A percentile compares a stretch with the other conserved stretches of the same genome.
Conservation (phyloP, 2,888 invertebrate species). For the Aphidoletes aphidimyza region DNA sequence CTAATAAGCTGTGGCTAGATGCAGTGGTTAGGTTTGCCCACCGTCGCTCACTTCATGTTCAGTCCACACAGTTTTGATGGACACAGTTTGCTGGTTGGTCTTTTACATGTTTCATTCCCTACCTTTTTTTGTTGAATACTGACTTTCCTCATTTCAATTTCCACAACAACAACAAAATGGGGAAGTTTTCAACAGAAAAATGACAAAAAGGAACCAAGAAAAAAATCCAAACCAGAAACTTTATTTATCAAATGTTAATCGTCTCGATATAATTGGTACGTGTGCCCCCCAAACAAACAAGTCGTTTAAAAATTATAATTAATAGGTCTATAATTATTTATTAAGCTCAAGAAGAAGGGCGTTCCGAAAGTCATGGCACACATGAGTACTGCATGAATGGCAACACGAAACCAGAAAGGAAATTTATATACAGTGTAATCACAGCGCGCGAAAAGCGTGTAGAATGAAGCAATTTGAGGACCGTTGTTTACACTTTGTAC, state of each 20-base stretch:
- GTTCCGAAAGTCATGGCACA: too few species aligned
- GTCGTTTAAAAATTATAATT: conserved; percentile 17
- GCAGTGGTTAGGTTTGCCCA: conserved; percentile 36
- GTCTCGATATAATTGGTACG: background rate
- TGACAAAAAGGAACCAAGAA: background rate
- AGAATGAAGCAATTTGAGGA: conserved; percentile 6
- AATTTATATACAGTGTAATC: too few species aligned
- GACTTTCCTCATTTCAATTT: too few species aligned
- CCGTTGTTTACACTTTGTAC: conserved; percentile 19
- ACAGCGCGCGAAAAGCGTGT: background rate
- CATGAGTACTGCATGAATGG: too few species aligned
- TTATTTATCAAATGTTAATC: background rate
- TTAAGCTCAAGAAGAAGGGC: conserved; percentile 38
- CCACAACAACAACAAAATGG: too few species aligned
- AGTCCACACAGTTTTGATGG: too few species aligned
- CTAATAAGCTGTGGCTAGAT: conserved; percentile 10
- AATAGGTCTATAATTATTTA: conserved; percentile 33
- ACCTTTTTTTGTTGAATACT: too few species aligned
- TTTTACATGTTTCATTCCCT: too few species aligned
- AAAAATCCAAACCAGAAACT: background rate
- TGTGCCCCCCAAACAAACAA: conserved; percentile 18
- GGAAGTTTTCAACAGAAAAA: background rate
- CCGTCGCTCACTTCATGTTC: background rate
- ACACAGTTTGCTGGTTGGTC: too few species aligned
- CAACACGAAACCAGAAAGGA: too few species aligned